Evolutionary conservation across 2,888 invertebrate genomes (phyloP).

Genomic region (Himalopsyche tibetana): DNA sequence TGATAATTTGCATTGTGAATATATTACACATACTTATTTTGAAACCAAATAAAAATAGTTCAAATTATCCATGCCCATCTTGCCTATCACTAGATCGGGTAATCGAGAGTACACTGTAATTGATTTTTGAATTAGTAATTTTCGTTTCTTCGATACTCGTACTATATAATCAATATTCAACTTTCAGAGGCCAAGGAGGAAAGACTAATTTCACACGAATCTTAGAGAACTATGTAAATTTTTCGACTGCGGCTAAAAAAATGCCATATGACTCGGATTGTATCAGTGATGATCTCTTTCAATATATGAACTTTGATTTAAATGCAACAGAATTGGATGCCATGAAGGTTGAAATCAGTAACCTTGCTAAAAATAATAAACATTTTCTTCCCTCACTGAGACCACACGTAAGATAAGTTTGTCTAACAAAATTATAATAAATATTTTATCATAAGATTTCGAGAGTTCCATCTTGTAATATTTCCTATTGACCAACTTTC

Average conservation of each 20-base stretch:
- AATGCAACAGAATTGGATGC: conserved; percentile 39
- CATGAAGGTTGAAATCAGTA: conserved; percentile 10
- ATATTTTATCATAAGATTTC: no score
- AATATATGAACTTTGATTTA: conserved; percentile 55
- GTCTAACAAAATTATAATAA: neutral
- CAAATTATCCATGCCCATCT: no score
- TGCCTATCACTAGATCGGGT: no score
- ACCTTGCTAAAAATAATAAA: conserved; percentile 41
- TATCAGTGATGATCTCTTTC: conserved; percentile 58
- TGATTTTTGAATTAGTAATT: neutral
- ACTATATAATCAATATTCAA: no score
- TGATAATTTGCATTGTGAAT: no score
- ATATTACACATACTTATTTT: no score
- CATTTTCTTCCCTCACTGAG: conserved; percentile 60
- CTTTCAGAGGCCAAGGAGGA: neutral
- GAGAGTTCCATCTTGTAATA: neutral
- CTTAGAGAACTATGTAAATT: conserved; percentile 49
- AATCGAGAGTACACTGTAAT: no score
- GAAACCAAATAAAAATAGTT: no score
- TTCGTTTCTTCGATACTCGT: neutral
- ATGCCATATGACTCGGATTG: conserved; percentile 64
- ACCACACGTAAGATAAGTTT: conserved; percentile 60
- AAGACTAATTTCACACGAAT: conserved; percentile 35
- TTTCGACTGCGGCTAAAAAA: conserved; percentile 37
- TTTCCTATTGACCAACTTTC: neutral